Base-by-base conservation (phyloP, 2,888 invertebrate species). In the Hololepta plana region DNA sequence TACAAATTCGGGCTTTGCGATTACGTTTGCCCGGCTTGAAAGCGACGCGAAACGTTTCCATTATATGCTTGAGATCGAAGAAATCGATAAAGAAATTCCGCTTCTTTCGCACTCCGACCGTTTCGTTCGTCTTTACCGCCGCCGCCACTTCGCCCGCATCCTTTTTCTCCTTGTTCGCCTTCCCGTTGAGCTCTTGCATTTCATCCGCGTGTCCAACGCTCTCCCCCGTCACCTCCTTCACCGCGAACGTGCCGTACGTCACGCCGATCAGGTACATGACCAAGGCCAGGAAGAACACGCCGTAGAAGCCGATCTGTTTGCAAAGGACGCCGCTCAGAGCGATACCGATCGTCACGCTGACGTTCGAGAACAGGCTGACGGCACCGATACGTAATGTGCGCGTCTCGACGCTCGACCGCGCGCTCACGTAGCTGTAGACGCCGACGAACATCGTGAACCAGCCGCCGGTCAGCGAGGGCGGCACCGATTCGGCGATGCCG, bases 1-100 rank as follows among this genome's bases (percentile, higher is more conserved):
- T 67, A 32, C 74, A 64, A 24, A 80, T 75, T 27, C 77, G 60
- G 32, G 69, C 58, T 30, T 73, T 58, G 2, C 79, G 53, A 41
- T 75, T 72, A 41, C 72, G 67, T 12, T 68, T 68, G 1, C 80
- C 76, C 29, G 61, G 56, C 43, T 74, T 77, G 53, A 81, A 80
- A 1, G 77, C 77, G 7, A 81, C 77, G 35, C 62, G 59, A 35
- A 80, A 59, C 0, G 81, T 77, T 32, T 80, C 76, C 27, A 65
- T 62, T 23, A 82, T 72, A 42, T 77, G 76, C 15, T 65, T 62
- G 14, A 66, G 55, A 43, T 79, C 72, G 44, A 81, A 81, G 54
- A 81, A 77, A 16, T 45, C 44, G 8, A 12, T 27, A 4, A 40
- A 31, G 25, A 43, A 44, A 10, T 31, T 58, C 55, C 34, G 63